Conservation (phyloP, 2,888 invertebrate genomes). For the Pachydiplax longipennis region DNA sequence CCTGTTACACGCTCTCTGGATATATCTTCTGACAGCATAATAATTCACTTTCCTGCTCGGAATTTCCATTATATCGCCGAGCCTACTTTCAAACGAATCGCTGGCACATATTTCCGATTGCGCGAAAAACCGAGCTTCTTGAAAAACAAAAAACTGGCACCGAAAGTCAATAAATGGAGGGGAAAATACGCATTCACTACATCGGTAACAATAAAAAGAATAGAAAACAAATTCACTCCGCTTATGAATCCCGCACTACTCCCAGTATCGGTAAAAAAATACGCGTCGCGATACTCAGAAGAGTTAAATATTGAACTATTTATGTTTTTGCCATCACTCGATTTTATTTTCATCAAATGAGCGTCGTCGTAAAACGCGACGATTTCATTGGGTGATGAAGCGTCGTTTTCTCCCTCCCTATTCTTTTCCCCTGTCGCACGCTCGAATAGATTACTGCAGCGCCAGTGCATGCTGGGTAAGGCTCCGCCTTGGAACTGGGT, state of each 20-base stretch:
- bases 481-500: not conserved
- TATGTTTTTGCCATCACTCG: not conserved
- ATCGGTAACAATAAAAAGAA: not conserved
- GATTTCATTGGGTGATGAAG: not conserved
- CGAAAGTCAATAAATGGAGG: not conserved
- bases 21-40: no score
- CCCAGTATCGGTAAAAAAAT: not conserved
- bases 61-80: not conserved
- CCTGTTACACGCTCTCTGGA: no score
- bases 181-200: not conserved
- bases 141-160: not conserved
- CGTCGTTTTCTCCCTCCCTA: not conserved
- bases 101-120: not conserved
- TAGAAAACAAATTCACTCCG: not conserved
- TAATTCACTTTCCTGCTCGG: no score
- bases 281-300: not conserved
- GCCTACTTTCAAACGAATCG: not conserved
- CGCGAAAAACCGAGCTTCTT: not conserved
- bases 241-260: not conserved
- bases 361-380: not conserved
- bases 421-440: not conserved
- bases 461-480: conserved; percentile 11
- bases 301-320: not conserved
- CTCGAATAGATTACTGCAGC: conserved; percentile 37
- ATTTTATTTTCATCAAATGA: not conserved